Percentiles rank a stretch among this genome's conserved stretches.
These are phyloP conservation scores for Decapterus maruadsi DNA, from an alignment of 2,797 vertebrate species.

Conservation along the genomic window DNA sequence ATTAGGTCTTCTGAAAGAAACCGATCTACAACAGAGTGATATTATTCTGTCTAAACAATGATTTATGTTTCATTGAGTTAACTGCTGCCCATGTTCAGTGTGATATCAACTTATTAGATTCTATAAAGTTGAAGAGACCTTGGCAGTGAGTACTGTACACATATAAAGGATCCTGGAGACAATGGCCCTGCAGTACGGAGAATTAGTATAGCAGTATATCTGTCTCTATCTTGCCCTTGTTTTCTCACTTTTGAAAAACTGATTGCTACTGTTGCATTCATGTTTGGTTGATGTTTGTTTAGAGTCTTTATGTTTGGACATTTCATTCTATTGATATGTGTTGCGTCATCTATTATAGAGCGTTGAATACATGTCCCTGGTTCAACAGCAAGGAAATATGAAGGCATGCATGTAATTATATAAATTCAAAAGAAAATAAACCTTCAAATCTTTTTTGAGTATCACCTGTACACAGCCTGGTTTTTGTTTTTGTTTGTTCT, in stretches of 20 bases:
- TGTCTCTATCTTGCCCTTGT: neutral
- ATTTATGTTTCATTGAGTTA: conserved; percentile 41
- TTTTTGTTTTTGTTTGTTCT: neutral
- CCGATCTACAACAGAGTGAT: conserved; percentile 16
- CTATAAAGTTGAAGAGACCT: conserved; percentile 35
- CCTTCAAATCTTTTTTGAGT: neutral
- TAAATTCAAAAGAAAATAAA: neutral
- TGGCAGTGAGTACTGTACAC: conserved; percentile 43
- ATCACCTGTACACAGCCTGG: neutral
- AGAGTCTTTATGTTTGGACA: conserved; percentile 1
- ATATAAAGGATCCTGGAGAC: conserved; percentile 50
- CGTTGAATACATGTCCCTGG: conserved; percentile 9
- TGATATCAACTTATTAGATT: conserved; percentile 51
- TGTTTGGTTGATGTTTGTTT: conserved; percentile 23
- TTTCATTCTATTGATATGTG: conserved; percentile 24
- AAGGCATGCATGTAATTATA: neutral
- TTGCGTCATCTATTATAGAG: conserved; percentile 1
- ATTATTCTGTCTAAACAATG: conserved; percentile 47
- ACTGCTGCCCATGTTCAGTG: conserved; percentile 39
- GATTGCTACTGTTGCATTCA: neutral
- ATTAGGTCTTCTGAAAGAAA: conserved; percentile 15
- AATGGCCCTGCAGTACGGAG: conserved; percentile 16
- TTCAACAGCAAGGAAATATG: conserved; percentile 10
- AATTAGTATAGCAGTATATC: conserved; percentile 8
- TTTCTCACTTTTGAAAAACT: conserved; percentile 28